Evolutionary conservation across 1,140 invertebrate species (phyloP), one percentile per base, ranked within the genome.

Genomic region (Drosophila bocki): DNA sequence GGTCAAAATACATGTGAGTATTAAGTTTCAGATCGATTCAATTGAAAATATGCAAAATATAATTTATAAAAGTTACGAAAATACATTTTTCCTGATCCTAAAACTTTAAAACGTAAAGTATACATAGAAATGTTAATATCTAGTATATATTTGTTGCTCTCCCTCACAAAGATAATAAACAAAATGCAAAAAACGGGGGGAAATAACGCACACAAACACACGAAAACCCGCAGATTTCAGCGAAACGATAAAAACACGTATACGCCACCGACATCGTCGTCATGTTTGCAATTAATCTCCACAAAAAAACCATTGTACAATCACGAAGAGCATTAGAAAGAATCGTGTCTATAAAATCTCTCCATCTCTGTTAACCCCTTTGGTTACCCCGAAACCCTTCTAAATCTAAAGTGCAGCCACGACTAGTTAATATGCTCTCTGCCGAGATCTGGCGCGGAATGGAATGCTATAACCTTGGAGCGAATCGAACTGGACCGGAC

Each of bases 221-320:
- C 11, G 12, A 19, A 44, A 37, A 15, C 37, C n/a, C 1, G 45
- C 62, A 44, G 39, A 33, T 65, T 62, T 12, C 32, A 62, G 7
- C n/a, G 62, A 19, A 62, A 44, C 39, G 37, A 60, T 60, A n/a
- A 64, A 56, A 60, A 64, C 54, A 64, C 61, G 54, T 64, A 64
- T 37, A 42, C 61, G 57, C 37, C 57, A 41, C 57, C 53, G 35
- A 11, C 35, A 35, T 44, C 57, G 32, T 39, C 53, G 35, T n/a
- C 35, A 35, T 44, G 19, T 13, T 65, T 57, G 26, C 26, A 65
- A 65, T 44, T 44, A 65, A 65, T 65, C 62, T 35, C 29, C 12
- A 7, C 6, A 35, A 17, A 64, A 35, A 13, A 44, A 0, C 2
- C n/a, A 35, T 35, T 53, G 11, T 53, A 9, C 17, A 60, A 33